Evolutionary conservation across 2,113 vertebrate species (phyloP).

Genomic region (Semnornis frantzii): DNA sequence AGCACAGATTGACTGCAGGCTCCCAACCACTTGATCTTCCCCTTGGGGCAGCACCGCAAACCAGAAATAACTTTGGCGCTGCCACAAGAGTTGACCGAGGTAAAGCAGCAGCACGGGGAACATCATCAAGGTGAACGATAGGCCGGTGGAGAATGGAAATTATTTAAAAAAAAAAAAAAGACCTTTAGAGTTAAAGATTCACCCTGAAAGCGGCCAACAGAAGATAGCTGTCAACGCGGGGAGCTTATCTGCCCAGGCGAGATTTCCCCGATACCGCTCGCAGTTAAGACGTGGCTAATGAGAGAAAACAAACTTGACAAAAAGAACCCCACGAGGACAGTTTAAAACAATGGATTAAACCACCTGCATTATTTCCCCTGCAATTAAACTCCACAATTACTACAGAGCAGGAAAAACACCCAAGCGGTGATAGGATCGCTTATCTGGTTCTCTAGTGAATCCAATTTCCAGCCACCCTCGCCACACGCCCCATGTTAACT

Average conservation of each 20-base stretch:
- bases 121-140: background rate
- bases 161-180: background rate
- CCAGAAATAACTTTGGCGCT: background rate
- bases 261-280: background rate
- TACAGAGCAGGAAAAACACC: slow-evolving; percentile 55
- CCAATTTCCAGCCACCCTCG: slow-evolving; percentile 34
- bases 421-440: slow-evolving; percentile 56
- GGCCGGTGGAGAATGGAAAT: background rate
- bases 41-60: background rate
- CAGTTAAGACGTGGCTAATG: background rate
- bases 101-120: background rate
- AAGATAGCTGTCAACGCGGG: background rate
- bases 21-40: background rate
- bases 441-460: slow-evolving; percentile 60
- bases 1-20: background rate
- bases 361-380: slow-evolving; percentile 32
- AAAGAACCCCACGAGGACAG: slow-evolving; percentile 50
- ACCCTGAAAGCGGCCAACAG: background rate
- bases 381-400: slow-evolving; percentile 65
- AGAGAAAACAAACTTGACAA: slow-evolving; percentile 32
- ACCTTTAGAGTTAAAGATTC: background rate
- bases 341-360: slow-evolving; percentile 59
- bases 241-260: background rate
- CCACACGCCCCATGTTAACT: slow-evolving; percentile 44
- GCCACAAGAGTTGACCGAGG: background rate